These are phyloP conservation scores for Danio jaintianensis DNA, from an alignment of 2,797 vertebrate genomes.

Conservation along the genomic window DNA sequence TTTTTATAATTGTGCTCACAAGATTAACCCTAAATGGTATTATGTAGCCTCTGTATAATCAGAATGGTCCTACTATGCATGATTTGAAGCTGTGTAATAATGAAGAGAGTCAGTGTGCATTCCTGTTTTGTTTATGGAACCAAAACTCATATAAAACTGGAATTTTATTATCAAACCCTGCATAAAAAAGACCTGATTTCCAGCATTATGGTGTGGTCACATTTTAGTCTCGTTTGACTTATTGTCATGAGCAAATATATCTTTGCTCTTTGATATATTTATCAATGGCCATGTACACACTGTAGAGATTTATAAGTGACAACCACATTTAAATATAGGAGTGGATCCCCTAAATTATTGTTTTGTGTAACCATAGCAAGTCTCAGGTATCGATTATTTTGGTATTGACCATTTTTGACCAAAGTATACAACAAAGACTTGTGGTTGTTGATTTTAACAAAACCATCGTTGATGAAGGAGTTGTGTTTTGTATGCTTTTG, in stretches of 20 bases:
- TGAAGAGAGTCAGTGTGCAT: slow-evolving; percentile 70
- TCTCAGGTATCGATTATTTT: too few species aligned
- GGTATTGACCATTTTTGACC: too few species aligned
- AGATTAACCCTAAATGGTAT: slow-evolving; percentile 64
- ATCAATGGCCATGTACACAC: background rate
- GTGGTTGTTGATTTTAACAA: too few species aligned
- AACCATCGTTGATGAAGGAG: too few species aligned
- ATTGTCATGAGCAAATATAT: too few species aligned
- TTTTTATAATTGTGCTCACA: slow-evolving; percentile 62
- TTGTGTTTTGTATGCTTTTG: too few species aligned
- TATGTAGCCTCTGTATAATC: slow-evolving; percentile 73
- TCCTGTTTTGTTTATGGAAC: slow-evolving; percentile 65
- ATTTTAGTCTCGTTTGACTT: too few species aligned
- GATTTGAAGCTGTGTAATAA: slow-evolving; percentile 70
- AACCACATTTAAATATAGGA: background rate
- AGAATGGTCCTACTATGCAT: slow-evolving; percentile 78
- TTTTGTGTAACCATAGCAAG: too few species aligned
- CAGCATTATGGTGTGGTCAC: background rate
- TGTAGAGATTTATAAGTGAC: background rate
- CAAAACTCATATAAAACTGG: slow-evolving; percentile 41
- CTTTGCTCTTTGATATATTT: too few species aligned
- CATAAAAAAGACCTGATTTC: background rate
- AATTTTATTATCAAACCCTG: background rate
- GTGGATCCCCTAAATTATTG: background rate
- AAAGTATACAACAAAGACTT: too few species aligned